Base-by-base conservation (phyloP, 2,113 vertebrate species). In the Ginglymostoma cirratum region DNA sequence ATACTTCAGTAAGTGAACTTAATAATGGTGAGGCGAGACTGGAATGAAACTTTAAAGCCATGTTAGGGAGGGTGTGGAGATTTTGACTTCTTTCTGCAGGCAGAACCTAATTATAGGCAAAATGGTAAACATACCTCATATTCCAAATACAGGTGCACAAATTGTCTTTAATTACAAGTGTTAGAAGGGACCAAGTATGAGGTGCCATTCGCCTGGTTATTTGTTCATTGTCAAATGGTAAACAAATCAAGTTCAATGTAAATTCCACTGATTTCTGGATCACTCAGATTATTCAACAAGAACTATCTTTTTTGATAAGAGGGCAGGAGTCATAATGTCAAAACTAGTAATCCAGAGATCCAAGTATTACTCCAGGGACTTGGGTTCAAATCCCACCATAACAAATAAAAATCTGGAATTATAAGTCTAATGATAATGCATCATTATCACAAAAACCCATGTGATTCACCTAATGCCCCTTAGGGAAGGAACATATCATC, bases 201-300 rank as follows among this genome's bases (percentile, higher is more conserved):
- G 15, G 45, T 52, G 94, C 17, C 55, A n/a, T 92, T 96, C 85
- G 96, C 83, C 96, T 96, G 96, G 24, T 42, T 96, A 80, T 96
- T 96, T 96, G 96, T 97, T 96, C 27, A 14, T 96, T 96, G 87
- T 83, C 96, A 96, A 42, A 94, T 0, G 96, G 87, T 95, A 96
- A 97, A 96, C 95, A 97, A 96, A 97, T 96, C 95, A 96, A 96
- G 94, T 96, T 97, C 97, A 97, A 97, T 96, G 27, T 96, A 96
- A 96, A 93, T 96, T 97, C 96, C 96, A 96, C 96, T 0, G 38
- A 70, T 34, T 96, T 97, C 97, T 85, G 83, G 90, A 97, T 97
- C 96, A 97, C 95, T 97, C 95, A 96, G 90, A 94, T 96, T 97
- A 97, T 97, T 96, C 97, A 96, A 96, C 95, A 97, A 97, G 96